Conservation (phyloP, 2,888 invertebrate genomes). For the Caradrina kadenii region DNA sequence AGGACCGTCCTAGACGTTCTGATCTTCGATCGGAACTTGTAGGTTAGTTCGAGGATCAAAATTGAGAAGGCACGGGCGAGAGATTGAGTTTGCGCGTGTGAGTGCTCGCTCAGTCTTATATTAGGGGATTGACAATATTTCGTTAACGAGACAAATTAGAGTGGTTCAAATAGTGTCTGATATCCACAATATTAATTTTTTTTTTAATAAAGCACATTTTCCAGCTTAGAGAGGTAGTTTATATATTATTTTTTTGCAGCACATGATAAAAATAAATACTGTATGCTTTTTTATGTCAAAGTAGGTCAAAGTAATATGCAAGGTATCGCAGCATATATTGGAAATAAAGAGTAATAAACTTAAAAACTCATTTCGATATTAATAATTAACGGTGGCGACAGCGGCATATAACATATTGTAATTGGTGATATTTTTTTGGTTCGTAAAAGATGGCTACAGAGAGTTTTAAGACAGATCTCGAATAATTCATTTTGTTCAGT, state of each 20-base stretch:
- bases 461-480: background rate
- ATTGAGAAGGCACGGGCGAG: conserved; percentile 49
- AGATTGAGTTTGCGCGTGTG: conserved; percentile 49
- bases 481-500: too few species aligned
- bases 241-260: background rate
- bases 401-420: conserved; percentile 30
- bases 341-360: conserved; percentile 52
- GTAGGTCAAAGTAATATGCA: conserved; percentile 48
- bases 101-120: conserved; percentile 38
- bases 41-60: conserved; percentile 69
- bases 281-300: conserved; percentile 22
- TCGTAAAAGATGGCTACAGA: background rate
- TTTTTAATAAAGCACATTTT: background rate
- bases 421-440: conserved; percentile 31
- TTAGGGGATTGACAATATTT: conserved; percentile 13
- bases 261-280: conserved; percentile 8
- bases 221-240: background rate
- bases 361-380: conserved; percentile 54
- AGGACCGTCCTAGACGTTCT: conserved; percentile 69
- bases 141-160: conserved; percentile 12
- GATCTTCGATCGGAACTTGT: conserved; percentile 78
- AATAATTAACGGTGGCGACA: conserved; percentile 40
- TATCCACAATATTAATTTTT: background rate
- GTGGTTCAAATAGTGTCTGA: background rate
- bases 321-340: conserved; percentile 31